Percentiles rank a stretch among this genome's conserved stretches.
Conservation (phyloP, 1,140 invertebrate species). For the Hyles euphorbiae region DNA sequence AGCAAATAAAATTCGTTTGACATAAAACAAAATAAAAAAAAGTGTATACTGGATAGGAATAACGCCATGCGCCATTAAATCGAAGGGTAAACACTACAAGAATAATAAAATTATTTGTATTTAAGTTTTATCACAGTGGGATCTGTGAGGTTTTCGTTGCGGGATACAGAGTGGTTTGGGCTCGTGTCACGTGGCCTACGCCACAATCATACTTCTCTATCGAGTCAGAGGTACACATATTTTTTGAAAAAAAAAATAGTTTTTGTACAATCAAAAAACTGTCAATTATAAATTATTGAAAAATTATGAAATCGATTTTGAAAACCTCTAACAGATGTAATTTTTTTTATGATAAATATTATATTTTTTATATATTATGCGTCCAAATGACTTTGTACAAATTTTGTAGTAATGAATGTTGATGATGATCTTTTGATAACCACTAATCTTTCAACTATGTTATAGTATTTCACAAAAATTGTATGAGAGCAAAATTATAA, state of each 20-base stretch:
- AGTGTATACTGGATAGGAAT: too few relatives aligned
- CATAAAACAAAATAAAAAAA: too few relatives aligned
- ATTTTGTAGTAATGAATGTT: too few relatives aligned
- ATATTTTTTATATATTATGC: too few relatives aligned
- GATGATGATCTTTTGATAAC: too few relatives aligned
- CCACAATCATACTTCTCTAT: too few relatives aligned
- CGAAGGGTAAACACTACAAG: conserved; percentile 15
- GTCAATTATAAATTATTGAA: neutral
- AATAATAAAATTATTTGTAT: conserved; percentile 33
- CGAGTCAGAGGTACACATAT: neutral
- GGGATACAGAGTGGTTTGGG: neutral
- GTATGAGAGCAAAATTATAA: too few relatives aligned
- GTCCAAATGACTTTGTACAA: too few relatives aligned
- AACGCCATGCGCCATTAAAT: conserved; percentile 4
- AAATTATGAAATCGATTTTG: conserved; percentile 7
- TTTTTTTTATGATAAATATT: conserved; percentile 12
- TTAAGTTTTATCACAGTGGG: conserved; percentile 39
- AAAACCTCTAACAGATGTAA: conserved; percentile 34
- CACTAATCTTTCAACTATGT: too few relatives aligned
- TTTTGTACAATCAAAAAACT: neutral
- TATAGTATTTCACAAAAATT: too few relatives aligned
- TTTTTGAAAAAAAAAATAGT: neutral
- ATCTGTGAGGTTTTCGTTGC: conserved; percentile 37
- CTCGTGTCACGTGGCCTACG: too few relatives aligned
- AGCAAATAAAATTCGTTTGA: too few relatives aligned